These are phyloP conservation scores for Rhinoraja longicauda DNA, from an alignment of 2,797 vertebrate genomes.

Conservation along the genomic window DNA sequence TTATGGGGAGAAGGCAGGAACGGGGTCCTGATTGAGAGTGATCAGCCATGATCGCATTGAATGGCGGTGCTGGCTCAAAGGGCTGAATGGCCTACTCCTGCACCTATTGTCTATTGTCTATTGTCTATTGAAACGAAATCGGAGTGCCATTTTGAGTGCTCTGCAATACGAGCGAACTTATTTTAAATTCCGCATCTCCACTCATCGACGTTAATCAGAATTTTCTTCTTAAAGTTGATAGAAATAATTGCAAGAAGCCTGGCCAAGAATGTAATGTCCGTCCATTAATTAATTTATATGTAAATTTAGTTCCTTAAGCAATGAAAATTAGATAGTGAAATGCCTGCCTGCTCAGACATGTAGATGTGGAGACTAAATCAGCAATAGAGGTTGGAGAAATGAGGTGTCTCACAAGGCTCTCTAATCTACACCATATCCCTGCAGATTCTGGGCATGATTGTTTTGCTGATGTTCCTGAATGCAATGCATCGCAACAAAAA, in stretches of 20 bases:
- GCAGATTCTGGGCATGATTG: neutral
- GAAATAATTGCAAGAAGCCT: conserved; percentile 9
- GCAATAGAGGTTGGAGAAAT: neutral
- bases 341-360: conserved; percentile 30
- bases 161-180: neutral
- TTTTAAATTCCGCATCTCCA: neutral
- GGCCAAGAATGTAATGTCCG: neutral
- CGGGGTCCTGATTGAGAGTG: too few species aligned
- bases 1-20: too few species aligned
- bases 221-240: neutral
- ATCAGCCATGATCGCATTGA: too few species aligned
- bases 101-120: too few species aligned
- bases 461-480: neutral
- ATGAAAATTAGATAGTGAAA: neutral
- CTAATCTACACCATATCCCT: neutral
- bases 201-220: neutral
- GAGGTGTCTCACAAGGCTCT: neutral
- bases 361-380: neutral
- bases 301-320: conserved; percentile 23
- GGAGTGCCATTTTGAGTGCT: neutral
- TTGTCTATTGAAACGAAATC: too few species aligned
- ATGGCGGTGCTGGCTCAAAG: too few species aligned
- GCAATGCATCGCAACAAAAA: neutral
- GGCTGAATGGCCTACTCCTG: too few species aligned
- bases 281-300: conserved; percentile 13